These are phyloP conservation scores for Sebastes taczanowskii DNA, from an alignment of 2,797 vertebrate species.

Conservation along the genomic window DNA sequence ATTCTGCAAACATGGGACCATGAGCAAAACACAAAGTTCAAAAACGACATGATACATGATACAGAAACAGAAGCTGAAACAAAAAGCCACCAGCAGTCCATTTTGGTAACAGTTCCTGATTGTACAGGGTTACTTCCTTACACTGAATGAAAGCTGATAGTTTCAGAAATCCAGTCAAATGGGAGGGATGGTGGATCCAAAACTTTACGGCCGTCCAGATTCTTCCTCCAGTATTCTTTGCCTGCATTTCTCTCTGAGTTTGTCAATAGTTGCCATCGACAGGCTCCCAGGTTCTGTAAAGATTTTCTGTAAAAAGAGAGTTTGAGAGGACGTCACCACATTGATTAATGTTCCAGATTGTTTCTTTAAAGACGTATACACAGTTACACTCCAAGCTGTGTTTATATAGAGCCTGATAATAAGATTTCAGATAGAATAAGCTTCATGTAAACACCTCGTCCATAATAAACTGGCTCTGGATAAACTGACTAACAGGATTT, in stretches of 20 bases:
- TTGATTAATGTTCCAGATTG: not conserved
- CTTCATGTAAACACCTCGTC: not conserved
- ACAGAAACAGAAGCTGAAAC: not conserved
- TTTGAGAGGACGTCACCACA: not conserved
- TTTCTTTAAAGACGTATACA: not conserved
- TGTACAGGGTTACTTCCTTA: not conserved
- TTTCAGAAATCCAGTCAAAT: not conserved
- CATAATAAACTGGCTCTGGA: not conserved
- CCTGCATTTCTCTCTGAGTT: slow-evolving; percentile 87
- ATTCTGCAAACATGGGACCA: not conserved
- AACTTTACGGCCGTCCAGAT: slow-evolving; percentile 41
- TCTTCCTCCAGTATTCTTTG: slow-evolving; percentile 80
- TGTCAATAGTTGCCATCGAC: slow-evolving; percentile 86
- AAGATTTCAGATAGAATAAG: not conserved
- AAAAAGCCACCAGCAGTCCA: not conserved
- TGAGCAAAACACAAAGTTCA: not conserved
- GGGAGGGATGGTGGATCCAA: not conserved
- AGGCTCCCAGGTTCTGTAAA: slow-evolving; percentile 92
- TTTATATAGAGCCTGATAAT: not conserved
- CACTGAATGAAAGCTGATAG: not conserved
- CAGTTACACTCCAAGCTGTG: not conserved
- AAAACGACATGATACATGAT: not conserved
- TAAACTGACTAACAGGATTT: not conserved
- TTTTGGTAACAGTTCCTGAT: not conserved
- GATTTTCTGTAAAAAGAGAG: slow-evolving; percentile 82